Evolutionary conservation across 2,888 invertebrate species (phyloP).

Genomic region (Trimorus sp.): DNA sequence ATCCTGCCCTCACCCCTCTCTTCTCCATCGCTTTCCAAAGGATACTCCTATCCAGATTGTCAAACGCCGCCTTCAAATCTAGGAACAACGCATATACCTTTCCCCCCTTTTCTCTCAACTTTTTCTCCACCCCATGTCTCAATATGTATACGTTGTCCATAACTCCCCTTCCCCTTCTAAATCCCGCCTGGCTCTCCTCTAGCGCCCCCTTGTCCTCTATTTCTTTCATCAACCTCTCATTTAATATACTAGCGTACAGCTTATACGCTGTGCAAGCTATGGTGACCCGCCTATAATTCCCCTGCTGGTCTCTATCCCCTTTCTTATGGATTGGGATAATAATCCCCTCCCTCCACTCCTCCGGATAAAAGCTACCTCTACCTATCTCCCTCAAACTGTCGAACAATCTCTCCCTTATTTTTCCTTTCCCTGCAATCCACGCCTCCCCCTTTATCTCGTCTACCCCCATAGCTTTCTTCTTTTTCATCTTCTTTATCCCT

Average conservation of each 20-base stretch:
- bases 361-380: neutral
- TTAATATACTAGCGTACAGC: neutral
- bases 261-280: neutral
- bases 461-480: neutral
- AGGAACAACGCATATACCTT: neutral
- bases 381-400: neutral
- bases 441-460: neutral
- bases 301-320: neutral
- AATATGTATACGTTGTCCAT: constrained; percentile 7
- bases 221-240: neutral
- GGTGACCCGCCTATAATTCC: constrained; percentile 2
- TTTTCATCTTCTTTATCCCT: neutral
- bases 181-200: constrained; percentile 6
- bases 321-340: neutral
- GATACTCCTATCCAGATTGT: neutral
- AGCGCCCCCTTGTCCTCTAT: neutral
- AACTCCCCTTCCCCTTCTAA: neutral
- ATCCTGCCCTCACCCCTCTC: neutral
- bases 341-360: neutral
- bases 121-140: neutral
- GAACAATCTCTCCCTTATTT: neutral
- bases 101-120: neutral
- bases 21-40: neutral
- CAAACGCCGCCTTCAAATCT: neutral
- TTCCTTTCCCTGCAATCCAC: neutral